These are phyloP conservation scores for Microcebus jonahi DNA, from an alignment of 2,113 vertebrate genomes.

Conservation along the genomic window DNA sequence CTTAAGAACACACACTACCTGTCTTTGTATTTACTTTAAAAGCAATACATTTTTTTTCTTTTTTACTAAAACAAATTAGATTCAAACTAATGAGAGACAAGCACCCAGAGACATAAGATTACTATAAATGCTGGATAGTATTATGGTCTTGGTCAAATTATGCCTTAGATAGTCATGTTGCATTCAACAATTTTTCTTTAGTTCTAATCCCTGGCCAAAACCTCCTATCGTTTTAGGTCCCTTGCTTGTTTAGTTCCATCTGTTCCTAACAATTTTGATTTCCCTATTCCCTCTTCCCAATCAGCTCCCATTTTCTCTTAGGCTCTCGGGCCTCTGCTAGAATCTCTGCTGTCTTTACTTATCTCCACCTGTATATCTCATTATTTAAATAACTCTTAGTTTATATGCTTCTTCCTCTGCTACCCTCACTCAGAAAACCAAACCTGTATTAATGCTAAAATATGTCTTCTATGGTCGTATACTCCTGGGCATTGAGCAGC, in stretches of 20 bases:
- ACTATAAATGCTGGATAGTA: neutral
- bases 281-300: neutral
- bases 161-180: neutral
- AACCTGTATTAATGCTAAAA: neutral
- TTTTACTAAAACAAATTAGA: neutral
- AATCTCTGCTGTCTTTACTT: neutral
- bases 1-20: neutral
- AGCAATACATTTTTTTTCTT: neutral
- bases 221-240: neutral
- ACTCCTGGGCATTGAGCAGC: neutral
- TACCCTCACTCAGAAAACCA: neutral
- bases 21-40: neutral
- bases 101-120: neutral
- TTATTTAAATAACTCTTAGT: neutral
- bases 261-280: neutral
- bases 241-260: neutral
- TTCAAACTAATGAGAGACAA: constrained; percentile 28
- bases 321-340: neutral
- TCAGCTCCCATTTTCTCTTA: neutral
- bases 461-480: neutral
- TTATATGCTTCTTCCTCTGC: neutral
- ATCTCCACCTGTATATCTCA: neutral
- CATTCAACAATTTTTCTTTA: neutral
- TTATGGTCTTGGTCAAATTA: neutral
- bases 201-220: neutral